Conservation (phyloP, 2,888 invertebrate species). For the Acanthosepion pharaonis region DNA sequence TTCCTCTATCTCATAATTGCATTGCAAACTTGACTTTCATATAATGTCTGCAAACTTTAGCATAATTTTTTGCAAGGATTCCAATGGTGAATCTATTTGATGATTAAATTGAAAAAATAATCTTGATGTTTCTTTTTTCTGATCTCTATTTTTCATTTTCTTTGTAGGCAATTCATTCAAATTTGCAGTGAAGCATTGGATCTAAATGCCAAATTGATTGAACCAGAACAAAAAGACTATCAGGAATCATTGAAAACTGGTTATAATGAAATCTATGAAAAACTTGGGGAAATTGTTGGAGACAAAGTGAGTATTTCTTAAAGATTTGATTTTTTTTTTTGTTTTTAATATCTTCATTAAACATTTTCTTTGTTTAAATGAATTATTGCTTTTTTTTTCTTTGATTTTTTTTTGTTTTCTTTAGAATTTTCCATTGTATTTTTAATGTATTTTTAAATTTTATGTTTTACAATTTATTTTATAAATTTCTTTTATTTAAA, state of each 20-base stretch:
- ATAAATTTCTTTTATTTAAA: no score
- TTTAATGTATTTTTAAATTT: no score
- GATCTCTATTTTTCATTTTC: background rate
- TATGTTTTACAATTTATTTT: no score
- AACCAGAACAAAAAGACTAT: conserved; percentile 91
- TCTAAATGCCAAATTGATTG: conserved; percentile 90
- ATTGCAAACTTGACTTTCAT: no score
- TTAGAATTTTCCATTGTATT: no score
- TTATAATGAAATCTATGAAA: conserved; percentile 88
- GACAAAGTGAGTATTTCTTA: conserved; percentile 67
- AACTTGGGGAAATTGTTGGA: conserved; percentile 76
- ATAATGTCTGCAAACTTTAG: no score
- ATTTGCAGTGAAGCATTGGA: conserved; percentile 92
- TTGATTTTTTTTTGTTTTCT: no score
- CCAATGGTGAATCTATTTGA: no score
- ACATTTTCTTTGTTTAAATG: background rate
- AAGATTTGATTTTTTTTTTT: background rate
- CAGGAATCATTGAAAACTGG: conserved; percentile 90
- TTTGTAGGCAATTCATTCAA: conserved; percentile 87
- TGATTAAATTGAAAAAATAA: no score
- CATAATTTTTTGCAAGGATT: no score
- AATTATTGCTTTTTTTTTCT: background rate
- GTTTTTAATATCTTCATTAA: background rate
- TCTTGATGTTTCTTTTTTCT: background rate
- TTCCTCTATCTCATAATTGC: no score